Percentiles rank a stretch among this genome's conserved stretches.
These are phyloP conservation scores for Venturia canescens DNA, from an alignment of 1,140 invertebrate species.

Conservation along the genomic window DNA sequence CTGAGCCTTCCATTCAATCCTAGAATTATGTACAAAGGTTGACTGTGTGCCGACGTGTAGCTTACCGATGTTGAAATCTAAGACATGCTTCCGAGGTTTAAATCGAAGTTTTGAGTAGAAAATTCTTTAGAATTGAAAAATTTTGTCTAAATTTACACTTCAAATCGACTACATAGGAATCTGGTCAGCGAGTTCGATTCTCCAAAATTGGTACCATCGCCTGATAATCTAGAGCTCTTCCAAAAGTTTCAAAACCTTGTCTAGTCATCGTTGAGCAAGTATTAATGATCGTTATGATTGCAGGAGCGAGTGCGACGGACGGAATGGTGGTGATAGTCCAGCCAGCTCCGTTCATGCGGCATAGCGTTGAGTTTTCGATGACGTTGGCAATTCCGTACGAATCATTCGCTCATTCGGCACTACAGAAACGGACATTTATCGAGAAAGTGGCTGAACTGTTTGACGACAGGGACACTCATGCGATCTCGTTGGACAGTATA, in stretches of 20 bases:
- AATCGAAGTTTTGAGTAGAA: too few species aligned
- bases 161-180: too few species aligned
- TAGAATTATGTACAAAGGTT: too few species aligned
- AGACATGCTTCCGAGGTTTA: too few species aligned
- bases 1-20: too few species aligned
- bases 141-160: too few species aligned
- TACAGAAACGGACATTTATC: slow-evolving; percentile 85
- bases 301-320: slow-evolving; percentile 82
- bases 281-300: slow-evolving; percentile 33
- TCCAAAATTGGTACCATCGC: too few species aligned
- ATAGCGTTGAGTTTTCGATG: slow-evolving; percentile 87
- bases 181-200: too few species aligned
- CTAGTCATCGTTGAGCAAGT: background rate
- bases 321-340: slow-evolving; percentile 87
- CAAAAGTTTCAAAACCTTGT: slow-evolving; percentile 19
- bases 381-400: slow-evolving; percentile 86
- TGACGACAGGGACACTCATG: slow-evolving; percentile 83
- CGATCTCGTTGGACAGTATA: slow-evolving; percentile 81
- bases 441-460: slow-evolving; percentile 86
- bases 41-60: too few species aligned
- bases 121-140: too few species aligned
- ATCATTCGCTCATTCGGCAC: slow-evolving; percentile 83
- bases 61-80: too few species aligned
- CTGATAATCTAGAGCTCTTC: background rate
- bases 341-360: slow-evolving; percentile 75